phyloP scores from a whole-genome alignment of 2,888 invertebrate species.

The Lypha dubia region DNA sequence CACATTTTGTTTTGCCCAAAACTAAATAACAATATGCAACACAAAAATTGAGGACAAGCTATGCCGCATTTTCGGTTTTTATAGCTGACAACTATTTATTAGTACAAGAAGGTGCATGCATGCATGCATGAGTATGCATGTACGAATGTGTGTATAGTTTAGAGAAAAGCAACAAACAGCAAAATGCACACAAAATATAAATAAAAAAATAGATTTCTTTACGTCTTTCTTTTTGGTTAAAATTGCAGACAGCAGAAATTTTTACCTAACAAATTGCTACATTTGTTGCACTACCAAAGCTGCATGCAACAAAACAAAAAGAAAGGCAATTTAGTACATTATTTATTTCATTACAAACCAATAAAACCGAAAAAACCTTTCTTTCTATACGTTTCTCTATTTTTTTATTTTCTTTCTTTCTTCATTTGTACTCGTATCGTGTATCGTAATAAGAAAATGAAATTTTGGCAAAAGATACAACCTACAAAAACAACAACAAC shows the following conservation, averaged over 20 bases:
- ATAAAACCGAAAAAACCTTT: constrained; percentile 61
- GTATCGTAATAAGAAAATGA: constrained; percentile 42
- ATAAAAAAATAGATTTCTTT: constrained; percentile 57
- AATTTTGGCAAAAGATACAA: constrained; percentile 56
- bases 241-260: constrained; percentile 42
- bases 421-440: constrained; percentile 21
- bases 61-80: constrained; percentile 57
- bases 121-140: no score
- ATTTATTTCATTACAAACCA: constrained; percentile 53
- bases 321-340: constrained; percentile 53
- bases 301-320: constrained; percentile 36
- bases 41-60: constrained; percentile 66
- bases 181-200: constrained; percentile 13
- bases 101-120: not conserved
- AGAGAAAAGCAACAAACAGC: constrained; percentile 35
- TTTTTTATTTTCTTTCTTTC: constrained; percentile 46
- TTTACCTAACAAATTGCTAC: constrained; percentile 68
- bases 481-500: no score
- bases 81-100: constrained; percentile 30
- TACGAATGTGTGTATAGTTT: not conserved
- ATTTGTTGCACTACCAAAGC: constrained; percentile 64
- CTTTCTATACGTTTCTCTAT: constrained; percentile 65
- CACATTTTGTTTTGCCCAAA: constrained; percentile 2
- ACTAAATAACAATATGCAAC: constrained; percentile 53
- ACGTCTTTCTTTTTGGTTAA: no score